phyloP scores from a whole-genome alignment of 2,797 vertebrate species.

The Gobio occitaniae region DNA sequence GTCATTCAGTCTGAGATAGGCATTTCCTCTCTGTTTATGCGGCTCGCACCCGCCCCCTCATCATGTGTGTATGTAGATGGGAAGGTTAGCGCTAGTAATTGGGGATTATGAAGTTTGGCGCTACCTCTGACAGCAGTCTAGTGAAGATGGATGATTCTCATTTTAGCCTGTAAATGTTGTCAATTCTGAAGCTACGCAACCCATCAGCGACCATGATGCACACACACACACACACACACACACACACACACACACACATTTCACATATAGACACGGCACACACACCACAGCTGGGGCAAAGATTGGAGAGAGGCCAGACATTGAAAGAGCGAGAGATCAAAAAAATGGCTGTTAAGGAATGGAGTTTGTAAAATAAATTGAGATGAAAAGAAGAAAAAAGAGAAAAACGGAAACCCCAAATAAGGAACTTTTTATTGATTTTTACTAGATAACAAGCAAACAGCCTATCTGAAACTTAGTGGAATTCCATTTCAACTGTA shows the following conservation, averaged over 20 bases:
- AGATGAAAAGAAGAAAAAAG: not conserved
- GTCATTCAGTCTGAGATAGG: conserved; percentile 19
- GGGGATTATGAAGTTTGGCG: conserved; percentile 99
- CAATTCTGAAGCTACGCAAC: conserved; percentile 98
- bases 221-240: conserved; percentile 42
- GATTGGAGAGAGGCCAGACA: conserved; percentile 46
- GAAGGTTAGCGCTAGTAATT: conserved; percentile 96
- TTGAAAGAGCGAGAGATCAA: conserved; percentile 6
- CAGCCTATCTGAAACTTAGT: conserved; percentile 14
- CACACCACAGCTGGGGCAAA: conserved; percentile 88
- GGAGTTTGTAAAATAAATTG: conserved; percentile 28
- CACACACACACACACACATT: conserved; percentile 69
- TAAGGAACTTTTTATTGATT: conserved; percentile 16
- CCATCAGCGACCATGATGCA: conserved; percentile 96
- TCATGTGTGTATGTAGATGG: conserved; percentile 88
- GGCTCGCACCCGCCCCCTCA: conserved; percentile 43
- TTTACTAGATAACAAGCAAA: conserved; percentile 26
- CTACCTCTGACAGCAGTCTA: conserved; percentile 96
- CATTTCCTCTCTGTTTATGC: conserved; percentile 39
- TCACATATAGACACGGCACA: conserved; percentile 31
- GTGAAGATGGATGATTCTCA: conserved; percentile 99
- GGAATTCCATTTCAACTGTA: conserved; percentile 43
- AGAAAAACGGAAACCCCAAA: not conserved
- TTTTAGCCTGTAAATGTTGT: conserved; percentile 99
- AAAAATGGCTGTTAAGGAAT: conserved; percentile 19